Evolutionary conservation across 2,113 vertebrate species (phyloP).

Genomic region (Mirza zaza): DNA sequence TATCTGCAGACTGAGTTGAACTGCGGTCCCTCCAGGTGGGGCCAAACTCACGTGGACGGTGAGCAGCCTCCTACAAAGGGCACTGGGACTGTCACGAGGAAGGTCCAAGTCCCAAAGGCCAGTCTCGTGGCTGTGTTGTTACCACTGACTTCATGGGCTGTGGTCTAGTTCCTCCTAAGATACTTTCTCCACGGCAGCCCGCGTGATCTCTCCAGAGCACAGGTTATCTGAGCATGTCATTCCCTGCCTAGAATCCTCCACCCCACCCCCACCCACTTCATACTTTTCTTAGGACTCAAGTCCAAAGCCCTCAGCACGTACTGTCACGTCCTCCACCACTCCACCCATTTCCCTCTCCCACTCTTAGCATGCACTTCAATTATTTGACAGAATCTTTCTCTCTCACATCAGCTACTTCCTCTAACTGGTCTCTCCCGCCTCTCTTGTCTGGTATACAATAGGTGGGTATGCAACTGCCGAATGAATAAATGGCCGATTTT

Average conservation of each 20-base stretch:
- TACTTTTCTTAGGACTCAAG: background rate
- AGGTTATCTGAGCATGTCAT: background rate
- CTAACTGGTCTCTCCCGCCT: background rate
- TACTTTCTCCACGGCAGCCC: background rate
- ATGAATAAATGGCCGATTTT: background rate
- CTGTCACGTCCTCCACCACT: background rate
- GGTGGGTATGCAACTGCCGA: background rate
- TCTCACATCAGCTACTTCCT: background rate
- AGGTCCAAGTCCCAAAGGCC: background rate
- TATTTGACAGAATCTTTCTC: background rate
- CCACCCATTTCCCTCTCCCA: background rate
- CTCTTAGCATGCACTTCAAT: fast-evolving
- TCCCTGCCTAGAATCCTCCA: background rate
- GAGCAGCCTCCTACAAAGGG: background rate
- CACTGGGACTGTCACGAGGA: background rate
- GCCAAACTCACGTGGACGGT: background rate
- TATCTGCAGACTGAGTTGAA: background rate
- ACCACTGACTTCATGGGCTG: background rate
- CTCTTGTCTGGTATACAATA: background rate
- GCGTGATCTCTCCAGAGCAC: background rate
- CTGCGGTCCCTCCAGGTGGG: background rate
- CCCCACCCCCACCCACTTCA: no score
- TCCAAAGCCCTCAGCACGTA: no score
- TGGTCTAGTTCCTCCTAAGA: background rate
- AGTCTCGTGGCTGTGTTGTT: background rate